Evolutionary conservation across 2,113 vertebrate genomes (phyloP).

Genomic region (Engystomops pustulosus): DNA sequence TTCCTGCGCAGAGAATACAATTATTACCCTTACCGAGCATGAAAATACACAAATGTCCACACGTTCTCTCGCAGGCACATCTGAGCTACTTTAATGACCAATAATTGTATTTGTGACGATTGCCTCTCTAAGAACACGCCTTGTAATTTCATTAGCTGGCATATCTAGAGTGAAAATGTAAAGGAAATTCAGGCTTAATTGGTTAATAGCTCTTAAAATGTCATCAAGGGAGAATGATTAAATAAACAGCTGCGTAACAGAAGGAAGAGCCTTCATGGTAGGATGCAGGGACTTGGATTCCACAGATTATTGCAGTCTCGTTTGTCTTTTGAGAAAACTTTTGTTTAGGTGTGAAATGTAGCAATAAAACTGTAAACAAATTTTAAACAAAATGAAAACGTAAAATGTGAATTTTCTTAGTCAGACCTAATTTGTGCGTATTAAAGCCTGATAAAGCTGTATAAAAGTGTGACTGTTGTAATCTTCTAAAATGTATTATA

Average conservation of each 20-base stretch:
- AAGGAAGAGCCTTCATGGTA: constrained; percentile 30
- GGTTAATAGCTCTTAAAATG: constrained; percentile 62
- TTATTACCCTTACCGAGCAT: constrained; percentile 5
- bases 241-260: constrained; percentile 53
- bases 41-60: constrained; percentile 42
- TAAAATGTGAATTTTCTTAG: not conserved
- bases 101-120: constrained; percentile 60
- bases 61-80: not conserved
- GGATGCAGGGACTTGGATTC: not conserved
- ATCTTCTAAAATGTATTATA: too few species aligned
- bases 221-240: constrained; percentile 59
- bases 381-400: not conserved
- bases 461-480: too few species aligned
- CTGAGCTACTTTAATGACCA: constrained; percentile 58
- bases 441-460: too few species aligned
- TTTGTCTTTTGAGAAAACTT: not conserved
- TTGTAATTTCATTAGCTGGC: constrained; percentile 59
- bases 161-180: constrained; percentile 59
- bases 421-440: too few species aligned
- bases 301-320: not conserved
- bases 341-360: not conserved
- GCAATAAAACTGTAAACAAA: not conserved
- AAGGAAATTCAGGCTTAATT: constrained; percentile 59
- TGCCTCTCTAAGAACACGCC: constrained; percentile 60
- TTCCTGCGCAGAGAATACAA: constrained; percentile 10